Evolutionary conservation across 1,140 invertebrate species (phyloP), one percentile per base, ranked within the genome.

Genomic region (Ganaspis sp.): DNA sequence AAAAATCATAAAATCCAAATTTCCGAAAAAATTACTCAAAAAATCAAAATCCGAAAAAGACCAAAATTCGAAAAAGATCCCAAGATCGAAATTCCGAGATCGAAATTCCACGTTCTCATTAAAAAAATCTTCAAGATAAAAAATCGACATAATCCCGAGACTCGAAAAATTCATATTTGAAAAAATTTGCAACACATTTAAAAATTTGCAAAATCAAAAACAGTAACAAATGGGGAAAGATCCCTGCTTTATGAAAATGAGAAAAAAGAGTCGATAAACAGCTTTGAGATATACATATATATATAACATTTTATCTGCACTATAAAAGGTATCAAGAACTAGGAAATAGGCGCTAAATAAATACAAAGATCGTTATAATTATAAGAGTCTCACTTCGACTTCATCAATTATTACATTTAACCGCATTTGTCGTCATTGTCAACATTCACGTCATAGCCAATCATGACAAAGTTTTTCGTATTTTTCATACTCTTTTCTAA

Each of bases 281-380:
- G 11, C 15, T 64, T 64, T 29, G 23, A 29, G 29, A 29, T n/a
- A n/a, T n/a, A n/a, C n/a, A n/a, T n/a, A n/a, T n/a, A n/a, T n/a
- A n/a, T n/a, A 26, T 29, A 64, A 64, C 23, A 64, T 26, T 64
- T 26, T 12, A 23, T 26, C 23, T n/a, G 26, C 45, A 19, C 37
- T 5, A 34, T 21, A 70, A 17, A 12, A 37, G 40, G 45, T 9
- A 45, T 73, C 58, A 19, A 73, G 23, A 29, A 26, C 70, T 76
- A 64, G 42, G 64, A 84, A 83, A 83, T 81, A 84, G 75, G 49
- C 74, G 77, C 73, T 79, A 81, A 84, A 83, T 84, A 84, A 84
- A 84, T 82, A 83, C 72, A 64, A 64, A 29, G 23, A 64, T 29
- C 15, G n/a, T 64, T 64, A 64, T 37, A 70, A 70, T n/a, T 34